These are phyloP conservation scores for Synaphobranchus kaupii DNA, from an alignment of 2,797 vertebrate genomes.

Conservation along the genomic window DNA sequence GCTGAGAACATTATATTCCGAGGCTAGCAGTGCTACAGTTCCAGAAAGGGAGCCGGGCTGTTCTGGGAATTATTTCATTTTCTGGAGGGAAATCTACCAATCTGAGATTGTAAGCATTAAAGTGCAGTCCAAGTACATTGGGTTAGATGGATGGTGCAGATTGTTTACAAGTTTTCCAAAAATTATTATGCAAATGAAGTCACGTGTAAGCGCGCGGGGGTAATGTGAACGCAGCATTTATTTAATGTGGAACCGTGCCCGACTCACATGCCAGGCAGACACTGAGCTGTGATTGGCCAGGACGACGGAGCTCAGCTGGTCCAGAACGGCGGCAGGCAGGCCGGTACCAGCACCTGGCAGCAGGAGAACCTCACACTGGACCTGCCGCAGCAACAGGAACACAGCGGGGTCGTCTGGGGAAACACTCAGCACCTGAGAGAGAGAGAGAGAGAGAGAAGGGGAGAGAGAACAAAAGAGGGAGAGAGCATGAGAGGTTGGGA, in stretches of 20 bases:
- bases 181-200: neutral
- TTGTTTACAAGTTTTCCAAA: neutral
- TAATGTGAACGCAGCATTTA: neutral
- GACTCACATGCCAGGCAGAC: constrained; percentile 89
- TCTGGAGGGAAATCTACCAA: neutral
- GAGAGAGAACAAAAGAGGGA: neutral
- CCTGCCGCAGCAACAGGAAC: constrained; percentile 84
- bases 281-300: constrained; percentile 81
- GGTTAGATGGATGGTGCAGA: neutral
- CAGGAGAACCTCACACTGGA: constrained; percentile 87
- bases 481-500: neutral
- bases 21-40: neutral
- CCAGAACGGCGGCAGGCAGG: constrained; percentile 79
- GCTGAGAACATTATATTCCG: neutral
- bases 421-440: constrained; percentile 78
- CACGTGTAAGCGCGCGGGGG: neutral
- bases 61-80: neutral
- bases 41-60: neutral
- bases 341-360: constrained; percentile 64
- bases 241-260: neutral
- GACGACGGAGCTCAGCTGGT: constrained; percentile 84
- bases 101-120: neutral
- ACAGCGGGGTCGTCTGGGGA: constrained; percentile 82
- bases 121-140: neutral
- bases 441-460: neutral